These are phyloP conservation scores for Scartelaos histophorus DNA, from an alignment of 2,113 vertebrate genomes.

Conservation along the genomic window DNA sequence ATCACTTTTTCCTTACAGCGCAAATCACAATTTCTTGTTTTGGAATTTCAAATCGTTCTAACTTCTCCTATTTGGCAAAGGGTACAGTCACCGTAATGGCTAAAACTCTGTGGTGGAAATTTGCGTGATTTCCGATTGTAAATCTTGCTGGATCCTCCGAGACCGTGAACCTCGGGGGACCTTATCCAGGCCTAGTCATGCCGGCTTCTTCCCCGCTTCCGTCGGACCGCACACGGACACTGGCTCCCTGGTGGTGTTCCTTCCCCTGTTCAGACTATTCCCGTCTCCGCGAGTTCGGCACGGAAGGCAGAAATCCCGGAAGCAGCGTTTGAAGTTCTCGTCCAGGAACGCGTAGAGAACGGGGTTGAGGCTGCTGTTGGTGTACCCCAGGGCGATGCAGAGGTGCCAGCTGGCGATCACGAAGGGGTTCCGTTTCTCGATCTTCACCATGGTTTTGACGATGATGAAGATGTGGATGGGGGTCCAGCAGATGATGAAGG, in stretches of 20 bases:
- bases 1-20: neutral
- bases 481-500: conserved; percentile 96
- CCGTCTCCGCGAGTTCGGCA: conserved; percentile 74
- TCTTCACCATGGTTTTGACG: conserved; percentile 90
- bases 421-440: conserved; percentile 86
- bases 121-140: conserved; percentile 82
- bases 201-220: conserved; percentile 72
- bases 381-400: conserved; percentile 94
- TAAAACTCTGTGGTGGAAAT: conserved; percentile 80
- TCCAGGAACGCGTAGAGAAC: conserved; percentile 94
- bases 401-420: conserved; percentile 92
- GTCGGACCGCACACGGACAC: conserved; percentile 82
- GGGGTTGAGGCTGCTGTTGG: conserved; percentile 96
- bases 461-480: conserved; percentile 98
- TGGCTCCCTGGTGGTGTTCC: conserved; percentile 76
- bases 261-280: conserved; percentile 72
- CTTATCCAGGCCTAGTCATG: conserved; percentile 83
- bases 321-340: conserved; percentile 95
- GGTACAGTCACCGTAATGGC: neutral
- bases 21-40: neutral
- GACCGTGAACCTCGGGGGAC: conserved; percentile 60
- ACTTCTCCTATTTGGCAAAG: neutral
- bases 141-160: conserved; percentile 70
- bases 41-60: neutral
- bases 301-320: conserved; percentile 89